These are phyloP conservation scores for Falcunculus frontatus DNA, from an alignment of 2,113 vertebrate genomes.

Conservation along the genomic window DNA sequence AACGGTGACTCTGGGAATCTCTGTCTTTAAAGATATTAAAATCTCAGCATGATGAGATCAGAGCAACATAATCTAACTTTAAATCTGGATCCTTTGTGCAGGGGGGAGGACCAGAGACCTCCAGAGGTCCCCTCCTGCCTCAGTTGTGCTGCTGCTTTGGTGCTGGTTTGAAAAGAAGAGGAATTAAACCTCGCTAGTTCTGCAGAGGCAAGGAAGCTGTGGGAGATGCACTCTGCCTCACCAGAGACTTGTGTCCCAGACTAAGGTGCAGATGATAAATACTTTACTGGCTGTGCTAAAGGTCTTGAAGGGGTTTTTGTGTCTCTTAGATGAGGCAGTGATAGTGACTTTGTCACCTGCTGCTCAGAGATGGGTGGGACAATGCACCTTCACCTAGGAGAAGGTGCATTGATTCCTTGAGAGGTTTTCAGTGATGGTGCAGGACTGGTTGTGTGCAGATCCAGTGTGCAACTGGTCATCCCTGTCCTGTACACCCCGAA, in stretches of 20 bases:
- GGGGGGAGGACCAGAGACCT: neutral
- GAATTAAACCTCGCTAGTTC: neutral
- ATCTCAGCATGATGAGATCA: neutral
- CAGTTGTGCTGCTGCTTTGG: neutral
- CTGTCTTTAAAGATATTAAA: neutral
- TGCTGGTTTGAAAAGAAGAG: neutral
- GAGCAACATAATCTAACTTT: neutral
- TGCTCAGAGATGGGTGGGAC: neutral
- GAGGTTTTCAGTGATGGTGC: neutral
- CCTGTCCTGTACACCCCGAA: neutral
- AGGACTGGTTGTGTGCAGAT: neutral
- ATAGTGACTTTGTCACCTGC: neutral
- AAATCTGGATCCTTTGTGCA: neutral
- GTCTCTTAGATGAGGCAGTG: neutral
- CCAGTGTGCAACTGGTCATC: accelerated
- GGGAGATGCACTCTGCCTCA: neutral
- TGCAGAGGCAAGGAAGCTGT: neutral
- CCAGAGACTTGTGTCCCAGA: neutral
- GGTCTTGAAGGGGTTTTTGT: neutral
- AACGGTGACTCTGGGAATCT: neutral
- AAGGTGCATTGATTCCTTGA: neutral
- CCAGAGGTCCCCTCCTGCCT: neutral
- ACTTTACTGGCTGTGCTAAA: neutral
- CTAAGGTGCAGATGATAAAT: neutral
- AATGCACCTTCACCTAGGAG: neutral